phyloP scores from a whole-genome alignment of 2,888 invertebrate genomes.

The Alloscopus bannaensis region DNA sequence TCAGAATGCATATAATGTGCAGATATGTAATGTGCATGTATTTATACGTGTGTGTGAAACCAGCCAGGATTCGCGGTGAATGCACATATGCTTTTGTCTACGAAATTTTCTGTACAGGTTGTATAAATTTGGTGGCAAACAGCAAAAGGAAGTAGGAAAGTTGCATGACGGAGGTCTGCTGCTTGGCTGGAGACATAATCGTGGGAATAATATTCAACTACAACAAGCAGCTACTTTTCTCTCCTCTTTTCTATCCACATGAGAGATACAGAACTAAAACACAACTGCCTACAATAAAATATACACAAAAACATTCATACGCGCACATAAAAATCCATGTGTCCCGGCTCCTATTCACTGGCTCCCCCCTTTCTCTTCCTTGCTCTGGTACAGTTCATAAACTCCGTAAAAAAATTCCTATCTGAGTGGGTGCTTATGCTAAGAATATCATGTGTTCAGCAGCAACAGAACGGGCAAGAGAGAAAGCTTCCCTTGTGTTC shows the following conservation, averaged over 20 bases:
- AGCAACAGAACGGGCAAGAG: constrained; percentile 10
- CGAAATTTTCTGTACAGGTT: neutral
- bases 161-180: constrained; percentile 54
- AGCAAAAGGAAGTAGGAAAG: constrained; percentile 27
- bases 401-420: constrained; percentile 44
- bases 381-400: constrained; percentile 42
- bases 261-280: constrained; percentile 23
- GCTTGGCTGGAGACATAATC: constrained; percentile 53
- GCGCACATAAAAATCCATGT: constrained; percentile 51
- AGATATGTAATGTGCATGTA: neutral
- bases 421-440: constrained; percentile 34
- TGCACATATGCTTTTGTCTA: no score
- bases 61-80: neutral
- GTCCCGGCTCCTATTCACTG: constrained; percentile 18
- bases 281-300: neutral
- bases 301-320: constrained; percentile 25
- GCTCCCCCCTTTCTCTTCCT: constrained; percentile 29
- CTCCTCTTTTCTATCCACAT: constrained; percentile 36
- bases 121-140: constrained; percentile 33
- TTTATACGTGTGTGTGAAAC: neutral
- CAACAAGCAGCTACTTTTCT: constrained; percentile 48
- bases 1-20: neutral
- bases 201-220: constrained; percentile 61
- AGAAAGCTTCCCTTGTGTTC: constrained; percentile 3
- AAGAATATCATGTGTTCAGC: constrained; percentile 33